Evolutionary conservation across 2,113 vertebrate genomes (phyloP).

Genomic region (Cathartes aura): DNA sequence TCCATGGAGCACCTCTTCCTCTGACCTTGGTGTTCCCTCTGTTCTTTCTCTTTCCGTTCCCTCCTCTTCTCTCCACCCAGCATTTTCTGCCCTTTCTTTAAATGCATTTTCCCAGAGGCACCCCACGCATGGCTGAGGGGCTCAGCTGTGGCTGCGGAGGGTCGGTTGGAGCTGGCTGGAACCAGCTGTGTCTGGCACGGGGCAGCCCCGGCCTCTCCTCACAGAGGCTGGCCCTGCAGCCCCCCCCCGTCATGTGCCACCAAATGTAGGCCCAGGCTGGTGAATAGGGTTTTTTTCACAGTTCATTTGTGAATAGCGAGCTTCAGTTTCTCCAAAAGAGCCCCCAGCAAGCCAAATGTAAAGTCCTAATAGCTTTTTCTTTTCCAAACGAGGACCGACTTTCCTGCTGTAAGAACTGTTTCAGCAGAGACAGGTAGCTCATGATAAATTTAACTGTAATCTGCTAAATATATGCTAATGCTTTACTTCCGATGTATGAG

Average conservation of each 20-base stretch:
- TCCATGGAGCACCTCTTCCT: neutral
- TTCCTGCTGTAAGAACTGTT: neutral
- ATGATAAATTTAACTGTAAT: slow-evolving; percentile 49
- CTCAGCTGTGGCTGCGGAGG: neutral
- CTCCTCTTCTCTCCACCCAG: neutral
- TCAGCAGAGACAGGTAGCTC: slow-evolving; percentile 39
- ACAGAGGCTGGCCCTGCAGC: fast-evolving
- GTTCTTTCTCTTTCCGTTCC: neutral
- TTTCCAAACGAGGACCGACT: neutral
- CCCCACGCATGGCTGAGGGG: fast-evolving
- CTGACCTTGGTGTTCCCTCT: neutral
- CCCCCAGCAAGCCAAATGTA: neutral
- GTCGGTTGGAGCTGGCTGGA: neutral
- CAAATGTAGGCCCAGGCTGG: neutral
- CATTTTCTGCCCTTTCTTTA: neutral
- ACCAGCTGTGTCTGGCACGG: fast-evolving
- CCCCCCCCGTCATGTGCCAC: neutral
- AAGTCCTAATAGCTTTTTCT: neutral
- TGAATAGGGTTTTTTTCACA: fast-evolving
- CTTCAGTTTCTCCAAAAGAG: neutral
- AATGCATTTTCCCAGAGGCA: neutral
- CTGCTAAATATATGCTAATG: slow-evolving; percentile 57
- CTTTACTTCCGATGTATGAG: slow-evolving; percentile 26
- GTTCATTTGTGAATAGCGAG: neutral
- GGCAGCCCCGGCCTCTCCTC: neutral